These are phyloP conservation scores for Mola mola DNA, from an alignment of 2,113 vertebrate genomes.

Conservation along the genomic window DNA sequence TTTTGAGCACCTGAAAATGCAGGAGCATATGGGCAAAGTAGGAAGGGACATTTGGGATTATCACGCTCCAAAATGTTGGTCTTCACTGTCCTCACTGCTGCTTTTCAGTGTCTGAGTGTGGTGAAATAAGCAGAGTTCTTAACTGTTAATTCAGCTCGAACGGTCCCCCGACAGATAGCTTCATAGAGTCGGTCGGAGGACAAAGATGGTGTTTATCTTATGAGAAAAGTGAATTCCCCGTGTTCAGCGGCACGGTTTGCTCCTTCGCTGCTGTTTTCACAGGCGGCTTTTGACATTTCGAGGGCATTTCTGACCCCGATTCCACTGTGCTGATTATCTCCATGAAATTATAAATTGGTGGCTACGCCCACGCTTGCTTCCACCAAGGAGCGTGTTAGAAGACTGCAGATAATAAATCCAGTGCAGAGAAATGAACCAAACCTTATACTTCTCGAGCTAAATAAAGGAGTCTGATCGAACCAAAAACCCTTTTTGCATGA, in stretches of 20 bases:
- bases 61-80: neutral
- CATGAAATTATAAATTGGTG: conserved; percentile 40
- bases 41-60: too few species aligned
- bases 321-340: conserved; percentile 35
- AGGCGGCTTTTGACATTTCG: conserved; percentile 38
- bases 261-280: conserved; percentile 15
- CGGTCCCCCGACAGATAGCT: too few species aligned
- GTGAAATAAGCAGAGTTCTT: too few species aligned
- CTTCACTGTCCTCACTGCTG: neutral
- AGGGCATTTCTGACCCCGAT: conserved; percentile 28
- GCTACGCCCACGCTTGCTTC: conserved; percentile 9
- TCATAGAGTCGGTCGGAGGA: neutral
- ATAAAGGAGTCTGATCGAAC: too few species aligned
- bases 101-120: too few species aligned
- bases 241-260: neutral
- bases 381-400: conserved; percentile 29
- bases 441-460: too few species aligned
- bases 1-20: too few species aligned
- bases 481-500: too few species aligned
- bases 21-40: too few species aligned
- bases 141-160: too few species aligned
- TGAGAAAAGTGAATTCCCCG: conserved; percentile 2
- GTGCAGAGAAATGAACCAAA: neutral
- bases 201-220: conserved; percentile 28
- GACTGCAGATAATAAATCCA: neutral